Percentiles rank a stretch among this genome's conserved stretches.
phyloP scores from a whole-genome alignment of 2,888 invertebrate species.

The Lasioglossum pauxillum region DNA sequence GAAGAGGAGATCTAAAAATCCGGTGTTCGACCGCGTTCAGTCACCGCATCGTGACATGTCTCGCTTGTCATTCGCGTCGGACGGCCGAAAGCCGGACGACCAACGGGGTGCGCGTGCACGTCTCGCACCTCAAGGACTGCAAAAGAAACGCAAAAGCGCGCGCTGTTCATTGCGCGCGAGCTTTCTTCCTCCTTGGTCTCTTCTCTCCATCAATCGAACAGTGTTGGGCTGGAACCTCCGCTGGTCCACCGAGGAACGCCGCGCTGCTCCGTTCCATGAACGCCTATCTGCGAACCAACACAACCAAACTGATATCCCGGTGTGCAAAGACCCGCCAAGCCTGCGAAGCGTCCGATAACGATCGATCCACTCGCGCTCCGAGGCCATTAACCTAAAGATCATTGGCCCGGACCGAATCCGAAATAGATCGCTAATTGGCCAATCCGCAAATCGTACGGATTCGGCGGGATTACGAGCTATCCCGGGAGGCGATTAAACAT shows the following conservation, averaged over 20 bases:
- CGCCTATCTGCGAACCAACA: neutral
- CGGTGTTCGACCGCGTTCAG: neutral
- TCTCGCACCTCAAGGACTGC: conserved; percentile 20
- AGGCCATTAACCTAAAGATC: conserved; percentile 11
- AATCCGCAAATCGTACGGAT: neutral
- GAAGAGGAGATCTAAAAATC: conserved; percentile 86
- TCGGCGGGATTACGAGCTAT: neutral
- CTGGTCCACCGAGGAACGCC: conserved; percentile 6
- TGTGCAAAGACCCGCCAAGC: neutral
- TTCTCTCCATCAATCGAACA: neutral
- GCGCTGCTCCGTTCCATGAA: neutral
- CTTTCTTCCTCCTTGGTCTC: conserved; percentile 7
- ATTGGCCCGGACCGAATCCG: neutral
- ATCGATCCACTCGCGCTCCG: neutral
- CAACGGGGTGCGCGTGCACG: neutral
- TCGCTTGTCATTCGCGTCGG: conserved; percentile 45
- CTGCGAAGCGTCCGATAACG: neutral
- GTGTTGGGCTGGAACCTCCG: conserved; percentile 5
- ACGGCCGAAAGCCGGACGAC: conserved; percentile 67
- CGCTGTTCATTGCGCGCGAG: neutral
- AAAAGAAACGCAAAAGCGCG: neutral
- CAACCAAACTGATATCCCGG: too few relatives aligned
- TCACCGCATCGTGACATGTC: conserved; percentile 37
- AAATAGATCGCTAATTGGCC: neutral
- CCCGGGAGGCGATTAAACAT: neutral